These are phyloP conservation scores for Orchesella cincta DNA, from an alignment of 1,140 invertebrate species.

Conservation along the genomic window DNA sequence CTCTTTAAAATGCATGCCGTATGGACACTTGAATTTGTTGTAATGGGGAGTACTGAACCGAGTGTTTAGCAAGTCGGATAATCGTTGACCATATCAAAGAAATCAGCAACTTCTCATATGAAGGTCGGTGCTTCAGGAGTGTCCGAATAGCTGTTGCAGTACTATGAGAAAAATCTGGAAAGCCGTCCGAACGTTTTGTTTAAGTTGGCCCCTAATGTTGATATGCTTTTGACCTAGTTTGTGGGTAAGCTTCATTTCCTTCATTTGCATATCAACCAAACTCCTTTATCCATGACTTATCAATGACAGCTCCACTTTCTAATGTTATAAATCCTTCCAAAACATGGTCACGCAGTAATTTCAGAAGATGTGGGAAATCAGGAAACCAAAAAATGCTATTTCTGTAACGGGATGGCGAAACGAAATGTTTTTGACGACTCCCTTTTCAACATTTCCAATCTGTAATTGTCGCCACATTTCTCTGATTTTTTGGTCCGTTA, in stretches of 20 bases:
- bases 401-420: neutral
- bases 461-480: neutral
- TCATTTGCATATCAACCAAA: too few species aligned
- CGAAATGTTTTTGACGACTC: neutral
- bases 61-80: neutral
- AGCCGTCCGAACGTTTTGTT: neutral
- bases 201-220: neutral
- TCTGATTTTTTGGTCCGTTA: constrained; percentile 5
- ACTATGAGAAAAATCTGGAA: neutral
- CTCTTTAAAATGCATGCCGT: neutral
- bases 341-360: neutral
- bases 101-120: neutral
- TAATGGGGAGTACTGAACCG: too few species aligned
- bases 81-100: neutral
- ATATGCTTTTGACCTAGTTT: neutral
- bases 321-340: neutral
- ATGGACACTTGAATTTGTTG: neutral
- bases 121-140: neutral
- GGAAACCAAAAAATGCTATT: neutral
- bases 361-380: neutral
- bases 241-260: neutral
- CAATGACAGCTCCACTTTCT: neutral
- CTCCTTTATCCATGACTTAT: too few species aligned
- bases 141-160: neutral
- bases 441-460: neutral